Evolutionary conservation across 1,140 invertebrate species (phyloP), one percentile per base, ranked within the genome.

Genomic region (Ips typographus): DNA sequence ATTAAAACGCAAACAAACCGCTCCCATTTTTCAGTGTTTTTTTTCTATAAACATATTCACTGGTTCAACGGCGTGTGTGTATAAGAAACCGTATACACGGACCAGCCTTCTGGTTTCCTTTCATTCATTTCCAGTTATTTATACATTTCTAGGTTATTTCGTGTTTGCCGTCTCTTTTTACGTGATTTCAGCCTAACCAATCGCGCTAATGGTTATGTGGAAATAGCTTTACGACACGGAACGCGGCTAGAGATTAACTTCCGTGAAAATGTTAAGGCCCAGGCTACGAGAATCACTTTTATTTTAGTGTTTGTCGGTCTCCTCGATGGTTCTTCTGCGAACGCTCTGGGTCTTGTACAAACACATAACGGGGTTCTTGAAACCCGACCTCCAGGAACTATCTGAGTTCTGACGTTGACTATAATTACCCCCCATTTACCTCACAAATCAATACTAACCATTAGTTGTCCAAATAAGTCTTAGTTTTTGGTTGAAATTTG

Each of bases 61-160:
- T 2, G 6, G 44, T 22, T 49, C 44, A 6, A 3, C 1, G 44
- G 22, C 2, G 3, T 22, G 22, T 22, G 44, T 22, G 22, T 22
- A 49, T 49, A 49, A 49, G 44, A 49, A 49, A 49, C 2, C 44
- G 22, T 22, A 49, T 49, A 49, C 7, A 49, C 22, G 6, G 44
- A 22, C 44, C 7, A 8, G 44, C 44, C 1, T 49, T 49, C 44
- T 49, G 44, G 44, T 49, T 49, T 49, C 44, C 44, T 49, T 49
- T 49, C 44, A 49, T 49, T 49, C 44, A 49, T 49, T 49, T 49
- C 44, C 44, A 49, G 44, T 49, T 49, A 49, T 49, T 49, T 49
- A 8, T 49, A 49, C 22, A 49, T 49, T 49, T 49, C 44, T 49
- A 49, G 44, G 44, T 49, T 49, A 49, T 49, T 49, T 49, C 22